These are phyloP conservation scores for Eulemur macaco DNA, from an alignment of 2,113 vertebrate species.

Conservation along the genomic window DNA sequence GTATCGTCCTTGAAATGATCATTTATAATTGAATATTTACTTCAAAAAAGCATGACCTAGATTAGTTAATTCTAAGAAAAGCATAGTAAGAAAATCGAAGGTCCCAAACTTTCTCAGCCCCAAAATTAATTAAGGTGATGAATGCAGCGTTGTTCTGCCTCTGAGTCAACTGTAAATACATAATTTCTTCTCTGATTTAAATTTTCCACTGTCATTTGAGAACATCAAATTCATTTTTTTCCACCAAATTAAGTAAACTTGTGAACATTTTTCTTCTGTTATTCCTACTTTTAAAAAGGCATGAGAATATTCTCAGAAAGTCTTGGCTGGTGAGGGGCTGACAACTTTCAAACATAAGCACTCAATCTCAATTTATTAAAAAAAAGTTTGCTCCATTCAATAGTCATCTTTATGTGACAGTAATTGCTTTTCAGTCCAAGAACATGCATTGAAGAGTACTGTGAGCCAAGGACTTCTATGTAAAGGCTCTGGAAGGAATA, in stretches of 20 bases:
- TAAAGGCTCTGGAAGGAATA: not conserved
- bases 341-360: not conserved
- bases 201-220: not conserved
- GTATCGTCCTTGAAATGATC: not conserved
- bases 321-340: not conserved
- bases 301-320: not conserved
- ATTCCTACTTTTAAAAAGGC: not conserved
- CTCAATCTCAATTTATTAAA: not conserved
- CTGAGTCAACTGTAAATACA: not conserved
- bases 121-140: not conserved
- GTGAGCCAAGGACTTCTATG: not conserved
- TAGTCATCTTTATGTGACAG: not conserved
- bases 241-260: not conserved
- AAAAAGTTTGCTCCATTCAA: not conserved
- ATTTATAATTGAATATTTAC: not conserved
- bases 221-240: not conserved
- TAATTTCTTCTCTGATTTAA: not conserved
- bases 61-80: slow-evolving; percentile 6
- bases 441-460: not conserved
- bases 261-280: not conserved
- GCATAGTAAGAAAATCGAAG: not conserved
- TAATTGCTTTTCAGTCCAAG: not conserved
- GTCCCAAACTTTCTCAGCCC: not conserved
- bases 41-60: not conserved
- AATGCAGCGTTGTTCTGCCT: not conserved